Base-by-base conservation (phyloP, 1,140 invertebrate genomes). In the Papilio helenus region DNA sequence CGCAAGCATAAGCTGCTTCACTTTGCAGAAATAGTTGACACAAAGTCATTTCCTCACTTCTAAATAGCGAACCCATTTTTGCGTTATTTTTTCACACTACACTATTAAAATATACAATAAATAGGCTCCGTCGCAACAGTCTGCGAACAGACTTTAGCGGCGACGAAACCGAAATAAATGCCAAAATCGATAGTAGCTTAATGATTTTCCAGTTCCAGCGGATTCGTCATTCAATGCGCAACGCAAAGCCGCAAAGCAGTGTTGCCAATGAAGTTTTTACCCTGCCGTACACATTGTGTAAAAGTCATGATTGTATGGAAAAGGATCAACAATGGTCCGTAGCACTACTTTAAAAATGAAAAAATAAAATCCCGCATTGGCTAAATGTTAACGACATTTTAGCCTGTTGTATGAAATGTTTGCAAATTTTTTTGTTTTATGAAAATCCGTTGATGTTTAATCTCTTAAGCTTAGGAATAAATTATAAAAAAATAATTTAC, bases 1-100 rank as follows among this genome's bases (percentile, higher is more conserved):
- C 98, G 95, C 98, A 99, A 42, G 97, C 97, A 95, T 99, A 99
- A 46, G 98, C 98, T 79, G 98, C 98, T 95, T 99, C 98, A 93
- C 98, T 98, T 95, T 98, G 98, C 76, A 99, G 94, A 91, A 98
- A 98, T 83, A 99, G 96, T 94, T 99, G 98, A 96, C 98, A 98
- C 92, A 98, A 95, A 89, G 97, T 97, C 98, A 99, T 98, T 95
- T 98, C 97, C 90, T 98, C 98, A 95, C 98, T 98, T 80, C 98
- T 96, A 94, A 99, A 99, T 89, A 97, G 95, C 82, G 96, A 97
- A 88, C 97, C 97, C 97, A 97, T 97, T 81, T 91, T 93, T 85
- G 84, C 58, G 80, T 82, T 91, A 88, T 81, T 80, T 82, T 84
- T 61, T 65, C 12, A 61, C 86, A 90, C 90, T 82, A 83, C 86